phyloP scores from a whole-genome alignment of 2,888 invertebrate genomes.

The Macrosiphum euphorbiae region DNA sequence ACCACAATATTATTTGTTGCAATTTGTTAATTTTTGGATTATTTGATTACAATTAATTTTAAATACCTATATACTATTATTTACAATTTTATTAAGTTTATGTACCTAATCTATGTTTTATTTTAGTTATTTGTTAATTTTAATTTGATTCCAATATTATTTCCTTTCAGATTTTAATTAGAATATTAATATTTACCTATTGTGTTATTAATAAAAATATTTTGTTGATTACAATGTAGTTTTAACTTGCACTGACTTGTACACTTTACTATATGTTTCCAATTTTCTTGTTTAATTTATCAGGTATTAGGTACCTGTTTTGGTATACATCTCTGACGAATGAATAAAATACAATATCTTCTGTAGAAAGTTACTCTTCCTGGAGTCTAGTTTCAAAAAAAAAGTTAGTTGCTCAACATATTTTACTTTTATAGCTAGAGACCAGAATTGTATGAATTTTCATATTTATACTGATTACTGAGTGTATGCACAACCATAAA shows the following conservation, averaged over 20 bases:
- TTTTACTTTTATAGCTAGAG: not conserved
- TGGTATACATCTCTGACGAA: not conserved
- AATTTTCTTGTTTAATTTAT: not conserved
- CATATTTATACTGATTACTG: too few species aligned
- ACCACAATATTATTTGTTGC: constrained; percentile 56
- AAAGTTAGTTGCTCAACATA: not conserved
- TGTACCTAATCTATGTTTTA: constrained; percentile 46
- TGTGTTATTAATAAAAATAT: constrained; percentile 46
- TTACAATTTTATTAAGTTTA: constrained; percentile 61
- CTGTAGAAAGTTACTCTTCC: not conserved
- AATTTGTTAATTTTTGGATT: constrained; percentile 56
- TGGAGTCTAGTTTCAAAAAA: not conserved
- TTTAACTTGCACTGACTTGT: not conserved
- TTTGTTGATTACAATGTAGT: constrained; percentile 48
- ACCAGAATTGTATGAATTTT: too few species aligned
- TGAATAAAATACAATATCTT: not conserved
- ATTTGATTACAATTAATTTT: constrained; percentile 54
- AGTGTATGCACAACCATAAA: too few species aligned
- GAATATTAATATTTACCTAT: constrained; percentile 53
- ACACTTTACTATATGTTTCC: not conserved
- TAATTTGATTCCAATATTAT: constrained; percentile 56
- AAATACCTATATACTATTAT: constrained; percentile 55
- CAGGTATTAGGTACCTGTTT: not conserved
- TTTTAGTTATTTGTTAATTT: constrained; percentile 57
- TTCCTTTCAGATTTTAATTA: constrained; percentile 60